Conservation (phyloP, 2,113 vertebrate species). For the Lophius piscatorius region DNA sequence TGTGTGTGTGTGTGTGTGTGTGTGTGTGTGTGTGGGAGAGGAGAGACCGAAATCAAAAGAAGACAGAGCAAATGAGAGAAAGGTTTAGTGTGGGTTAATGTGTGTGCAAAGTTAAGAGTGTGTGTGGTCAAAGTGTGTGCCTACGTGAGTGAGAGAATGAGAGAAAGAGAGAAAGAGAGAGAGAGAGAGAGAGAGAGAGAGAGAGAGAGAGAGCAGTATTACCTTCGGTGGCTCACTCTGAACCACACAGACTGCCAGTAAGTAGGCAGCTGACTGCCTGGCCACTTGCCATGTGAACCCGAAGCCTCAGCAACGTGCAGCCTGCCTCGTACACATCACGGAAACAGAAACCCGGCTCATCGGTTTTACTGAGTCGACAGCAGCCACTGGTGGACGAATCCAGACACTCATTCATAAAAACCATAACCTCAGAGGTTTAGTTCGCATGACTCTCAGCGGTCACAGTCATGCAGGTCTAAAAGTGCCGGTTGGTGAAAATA, state of each 20-base stretch:
- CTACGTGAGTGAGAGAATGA: background rate
- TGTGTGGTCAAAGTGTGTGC: constrained; percentile 4
- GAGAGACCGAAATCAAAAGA: constrained; percentile 13
- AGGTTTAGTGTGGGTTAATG: constrained; percentile 11
- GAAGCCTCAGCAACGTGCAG: constrained; percentile 75
- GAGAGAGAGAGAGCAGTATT: constrained; percentile 38
- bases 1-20: constrained; percentile 12
- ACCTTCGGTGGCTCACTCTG: constrained; percentile 57
- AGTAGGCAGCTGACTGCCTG: constrained; percentile 74
- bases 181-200: constrained; percentile 12
- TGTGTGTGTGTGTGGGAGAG: constrained; percentile 9
- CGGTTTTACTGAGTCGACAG: constrained; percentile 66
- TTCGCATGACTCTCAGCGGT: background rate
- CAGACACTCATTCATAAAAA: constrained; percentile 75
- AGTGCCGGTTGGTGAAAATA: background rate
- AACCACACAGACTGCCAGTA: constrained; percentile 64
- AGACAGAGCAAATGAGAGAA: constrained; percentile 8
- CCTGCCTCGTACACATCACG: constrained; percentile 69
- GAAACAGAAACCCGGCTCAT: constrained; percentile 57
- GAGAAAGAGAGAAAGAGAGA: background rate
- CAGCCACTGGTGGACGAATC: constrained; percentile 67
- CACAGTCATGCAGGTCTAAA: background rate
- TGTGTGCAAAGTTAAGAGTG: constrained; percentile 40
- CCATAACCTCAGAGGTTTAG: background rate
- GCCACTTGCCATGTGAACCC: constrained; percentile 62